Evolutionary conservation across 2,888 invertebrate genomes (phyloP), one percentile per base, ranked within the genome.

Genomic region (Aspidiotus destructor): DNA sequence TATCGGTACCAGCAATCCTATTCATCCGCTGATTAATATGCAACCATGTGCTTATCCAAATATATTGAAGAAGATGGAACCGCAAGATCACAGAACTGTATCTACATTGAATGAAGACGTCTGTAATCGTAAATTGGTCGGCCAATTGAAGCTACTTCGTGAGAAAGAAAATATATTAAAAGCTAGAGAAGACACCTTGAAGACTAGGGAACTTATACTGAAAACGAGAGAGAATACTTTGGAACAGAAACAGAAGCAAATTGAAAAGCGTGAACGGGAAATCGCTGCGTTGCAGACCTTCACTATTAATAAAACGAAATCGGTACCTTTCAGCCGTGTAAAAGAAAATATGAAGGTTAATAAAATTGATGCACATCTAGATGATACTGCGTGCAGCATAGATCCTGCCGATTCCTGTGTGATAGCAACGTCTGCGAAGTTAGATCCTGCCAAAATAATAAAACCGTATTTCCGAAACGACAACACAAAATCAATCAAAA

Each of bases 401-500:
- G 79, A 78, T 73, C 76, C 77, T 69, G 78, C 77, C 1, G 79
- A 79, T 71, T 75, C 74, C 7, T 74, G 74, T 63, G 73, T 77
- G 57, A 68, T 75, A 11, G 75, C 77, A 8, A 80, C 79, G n/a
- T 77, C 78, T 62, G 75, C 75, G 42, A 79, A 77, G 73, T 70
- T 80, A 11, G 74, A 78, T 72, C 74, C 77, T 17, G 72, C 73
- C 8, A 73, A 69, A 69, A 60, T 69, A 8, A 64, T 58, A 7
- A 57, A 48, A 48, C 65, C 65, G n/a, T 41, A 16, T 2, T 64
- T 53, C 54, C 28, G 28, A 28, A 28, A 28, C 5, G 28, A 28
- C 28, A 28, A 5, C 5, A 3, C 2, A 5, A 28, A 28, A 28
- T 28, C 28, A 28, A 3, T 28, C 28, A 28, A 28, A 28, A 28